Conservation (phyloP, 2,888 invertebrate genomes). For the Phyto melanocephala region DNA sequence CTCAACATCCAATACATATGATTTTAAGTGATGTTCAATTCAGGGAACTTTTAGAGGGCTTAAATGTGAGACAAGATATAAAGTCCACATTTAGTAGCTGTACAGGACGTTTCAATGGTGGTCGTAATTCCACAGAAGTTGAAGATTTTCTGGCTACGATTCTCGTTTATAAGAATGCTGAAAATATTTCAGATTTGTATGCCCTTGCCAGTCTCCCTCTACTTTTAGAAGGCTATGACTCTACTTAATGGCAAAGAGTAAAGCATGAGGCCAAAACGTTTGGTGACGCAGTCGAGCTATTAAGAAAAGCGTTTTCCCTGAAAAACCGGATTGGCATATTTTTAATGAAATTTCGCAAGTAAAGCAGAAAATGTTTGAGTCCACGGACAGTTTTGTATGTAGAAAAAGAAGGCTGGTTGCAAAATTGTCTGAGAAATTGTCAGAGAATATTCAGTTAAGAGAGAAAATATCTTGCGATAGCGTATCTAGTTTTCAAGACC, state of each 20-base stretch:
- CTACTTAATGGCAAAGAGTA: constrained; percentile 54
- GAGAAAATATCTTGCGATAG: constrained; percentile 20
- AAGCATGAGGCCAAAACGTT: not conserved
- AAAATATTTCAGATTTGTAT: constrained; percentile 28
- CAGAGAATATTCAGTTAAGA: constrained; percentile 21
- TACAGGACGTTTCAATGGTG: constrained; percentile 38
- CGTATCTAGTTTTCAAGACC: not conserved
- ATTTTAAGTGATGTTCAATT: not conserved
- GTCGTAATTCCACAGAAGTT: constrained; percentile 36
- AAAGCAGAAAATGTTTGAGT: constrained; percentile 7
- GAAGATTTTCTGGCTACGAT: constrained; percentile 49
- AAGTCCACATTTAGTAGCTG: constrained; percentile 43
- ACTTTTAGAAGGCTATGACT: constrained; percentile 44
- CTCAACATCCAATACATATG: not conserved
- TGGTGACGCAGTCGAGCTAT: too few species aligned
- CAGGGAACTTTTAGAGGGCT: not conserved
- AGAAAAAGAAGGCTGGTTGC: constrained; percentile 33
- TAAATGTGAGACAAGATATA: not conserved
- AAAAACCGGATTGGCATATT: too few species aligned
- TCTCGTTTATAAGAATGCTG: constrained; percentile 29
- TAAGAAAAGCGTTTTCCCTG: too few species aligned
- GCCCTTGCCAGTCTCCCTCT: constrained; percentile 48
- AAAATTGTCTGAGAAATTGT: constrained; percentile 3
- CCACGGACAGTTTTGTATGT: constrained; percentile 39
- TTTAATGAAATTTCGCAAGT: too few species aligned